These are phyloP conservation scores for Cosmopolites sordidus DNA, from an alignment of 2,888 invertebrate genomes.

Conservation along the genomic window DNA sequence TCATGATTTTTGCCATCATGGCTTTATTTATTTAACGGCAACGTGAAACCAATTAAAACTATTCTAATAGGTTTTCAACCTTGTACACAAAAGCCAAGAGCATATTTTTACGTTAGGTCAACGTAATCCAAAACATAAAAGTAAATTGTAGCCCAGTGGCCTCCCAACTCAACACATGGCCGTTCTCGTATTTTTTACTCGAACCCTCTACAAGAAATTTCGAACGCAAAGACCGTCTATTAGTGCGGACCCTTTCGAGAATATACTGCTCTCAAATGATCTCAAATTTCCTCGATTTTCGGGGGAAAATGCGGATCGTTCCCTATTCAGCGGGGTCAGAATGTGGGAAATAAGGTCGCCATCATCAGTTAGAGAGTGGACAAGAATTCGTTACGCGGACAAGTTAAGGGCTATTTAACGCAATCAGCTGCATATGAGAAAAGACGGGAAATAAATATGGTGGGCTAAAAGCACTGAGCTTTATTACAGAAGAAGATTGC, in stretches of 20 bases:
- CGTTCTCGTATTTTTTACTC: slow-evolving; percentile 11
- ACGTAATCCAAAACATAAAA: neutral
- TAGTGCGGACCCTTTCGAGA: slow-evolving; percentile 13
- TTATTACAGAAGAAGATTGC: too few relatives aligned
- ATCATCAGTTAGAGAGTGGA: slow-evolving; percentile 15
- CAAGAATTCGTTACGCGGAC: slow-evolving; percentile 12
- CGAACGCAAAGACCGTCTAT: slow-evolving; percentile 10
- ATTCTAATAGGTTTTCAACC: too few relatives aligned
- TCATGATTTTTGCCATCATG: too few relatives aligned
- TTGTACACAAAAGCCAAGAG: too few relatives aligned
- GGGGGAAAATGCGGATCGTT: slow-evolving; percentile 15
- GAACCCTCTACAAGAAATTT: slow-evolving; percentile 12
- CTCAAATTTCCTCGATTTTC: slow-evolving; percentile 17
- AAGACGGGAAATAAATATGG: neutral
- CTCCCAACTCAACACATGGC: slow-evolving; percentile 10
- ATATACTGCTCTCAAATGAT: slow-evolving; percentile 15
- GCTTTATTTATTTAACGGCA: too few relatives aligned
- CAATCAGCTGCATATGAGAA: slow-evolving; percentile 11
- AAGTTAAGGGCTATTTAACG: slow-evolving; percentile 8
- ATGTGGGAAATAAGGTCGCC: slow-evolving; percentile 10
- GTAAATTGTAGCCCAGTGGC: neutral
- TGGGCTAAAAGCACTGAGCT: too few relatives aligned
- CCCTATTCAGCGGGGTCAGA: slow-evolving; percentile 12
- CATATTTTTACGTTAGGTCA: too few relatives aligned
- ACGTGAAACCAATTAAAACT: too few relatives aligned